Percentiles rank a stretch among this genome's conserved stretches.
Conservation (phyloP, 2,797 vertebrate species). For the Telmatherina bonti region DNA sequence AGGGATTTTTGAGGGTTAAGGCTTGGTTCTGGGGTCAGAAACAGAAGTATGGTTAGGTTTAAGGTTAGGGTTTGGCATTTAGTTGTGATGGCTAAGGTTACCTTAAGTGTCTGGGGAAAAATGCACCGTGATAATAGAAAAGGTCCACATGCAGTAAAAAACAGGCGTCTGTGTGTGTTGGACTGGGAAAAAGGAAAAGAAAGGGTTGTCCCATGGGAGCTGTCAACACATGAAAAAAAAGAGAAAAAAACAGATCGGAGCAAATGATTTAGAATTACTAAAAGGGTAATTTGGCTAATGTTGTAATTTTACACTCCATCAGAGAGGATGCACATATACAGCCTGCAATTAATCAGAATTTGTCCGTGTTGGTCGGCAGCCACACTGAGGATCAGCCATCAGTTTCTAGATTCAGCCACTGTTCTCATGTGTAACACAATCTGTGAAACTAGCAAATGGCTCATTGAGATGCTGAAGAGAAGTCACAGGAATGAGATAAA, state of each 20-base stretch:
- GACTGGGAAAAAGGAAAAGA: slow-evolving; percentile 17
- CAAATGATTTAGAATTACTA: slow-evolving; percentile 79
- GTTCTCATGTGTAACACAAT: slow-evolving; percentile 41
- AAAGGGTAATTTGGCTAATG: slow-evolving; percentile 82
- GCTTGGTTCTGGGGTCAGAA: neutral
- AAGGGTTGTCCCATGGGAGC: slow-evolving; percentile 61
- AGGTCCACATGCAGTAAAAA: neutral
- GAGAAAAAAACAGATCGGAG: slow-evolving; percentile 62
- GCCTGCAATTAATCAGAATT: slow-evolving; percentile 81
- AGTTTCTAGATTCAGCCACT: slow-evolving; percentile 37
- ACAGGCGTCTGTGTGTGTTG: slow-evolving; percentile 5
- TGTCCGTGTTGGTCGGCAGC: slow-evolving; percentile 51
- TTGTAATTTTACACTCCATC: slow-evolving; percentile 86
- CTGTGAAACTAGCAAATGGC: slow-evolving; percentile 35
- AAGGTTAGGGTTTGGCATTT: neutral
- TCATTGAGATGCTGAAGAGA: slow-evolving; percentile 27
- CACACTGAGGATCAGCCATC: slow-evolving; percentile 22
- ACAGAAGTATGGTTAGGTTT: neutral
- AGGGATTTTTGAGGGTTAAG: neutral
- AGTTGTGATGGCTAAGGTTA: neutral
- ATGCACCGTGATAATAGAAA: neutral
- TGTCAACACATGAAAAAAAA: slow-evolving; percentile 25
- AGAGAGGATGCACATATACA: slow-evolving; percentile 78
- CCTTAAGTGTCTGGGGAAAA: neutral
- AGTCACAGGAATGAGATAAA: slow-evolving; percentile 25